Conservation (phyloP, 2,888 invertebrate species). For the Ophion obscuratus region DNA sequence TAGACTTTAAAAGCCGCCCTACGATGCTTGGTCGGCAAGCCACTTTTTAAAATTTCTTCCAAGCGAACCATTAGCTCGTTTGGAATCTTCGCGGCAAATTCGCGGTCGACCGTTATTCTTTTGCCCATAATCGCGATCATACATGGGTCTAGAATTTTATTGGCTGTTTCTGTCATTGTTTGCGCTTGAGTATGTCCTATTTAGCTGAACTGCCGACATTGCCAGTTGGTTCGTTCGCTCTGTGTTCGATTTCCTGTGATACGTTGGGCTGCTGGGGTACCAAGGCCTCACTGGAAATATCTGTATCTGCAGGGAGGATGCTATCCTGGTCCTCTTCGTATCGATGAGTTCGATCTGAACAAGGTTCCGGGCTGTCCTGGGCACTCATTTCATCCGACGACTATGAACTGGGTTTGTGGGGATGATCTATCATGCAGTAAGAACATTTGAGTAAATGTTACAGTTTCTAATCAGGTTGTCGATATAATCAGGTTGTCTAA, state of each 20-base stretch:
- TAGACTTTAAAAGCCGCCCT: constrained; percentile 17
- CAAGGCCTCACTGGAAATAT: no score
- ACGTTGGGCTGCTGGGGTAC: no score
- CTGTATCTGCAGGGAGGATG: background rate
- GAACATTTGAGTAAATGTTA: background rate
- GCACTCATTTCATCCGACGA: background rate
- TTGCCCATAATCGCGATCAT: constrained; percentile 22
- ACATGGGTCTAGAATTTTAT: constrained; percentile 9
- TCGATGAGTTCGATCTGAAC: background rate
- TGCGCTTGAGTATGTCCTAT: no score
- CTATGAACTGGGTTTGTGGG: background rate
- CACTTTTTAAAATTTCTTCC: constrained; percentile 54
- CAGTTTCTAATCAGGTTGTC: background rate
- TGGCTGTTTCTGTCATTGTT: background rate
- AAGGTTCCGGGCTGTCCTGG: background rate
- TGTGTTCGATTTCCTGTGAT: no score
- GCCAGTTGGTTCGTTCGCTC: background rate
- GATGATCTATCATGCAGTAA: background rate
- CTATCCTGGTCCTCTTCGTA: background rate
- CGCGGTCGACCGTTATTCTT: background rate
- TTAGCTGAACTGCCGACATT: no score
- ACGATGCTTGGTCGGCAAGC: constrained; percentile 37
- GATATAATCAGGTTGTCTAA: no score
- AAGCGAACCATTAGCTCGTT: constrained; percentile 38
- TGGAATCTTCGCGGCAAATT: constrained; percentile 17